phyloP scores from a whole-genome alignment of 2,113 vertebrate genomes.

The Bungarus multicinctus region DNA sequence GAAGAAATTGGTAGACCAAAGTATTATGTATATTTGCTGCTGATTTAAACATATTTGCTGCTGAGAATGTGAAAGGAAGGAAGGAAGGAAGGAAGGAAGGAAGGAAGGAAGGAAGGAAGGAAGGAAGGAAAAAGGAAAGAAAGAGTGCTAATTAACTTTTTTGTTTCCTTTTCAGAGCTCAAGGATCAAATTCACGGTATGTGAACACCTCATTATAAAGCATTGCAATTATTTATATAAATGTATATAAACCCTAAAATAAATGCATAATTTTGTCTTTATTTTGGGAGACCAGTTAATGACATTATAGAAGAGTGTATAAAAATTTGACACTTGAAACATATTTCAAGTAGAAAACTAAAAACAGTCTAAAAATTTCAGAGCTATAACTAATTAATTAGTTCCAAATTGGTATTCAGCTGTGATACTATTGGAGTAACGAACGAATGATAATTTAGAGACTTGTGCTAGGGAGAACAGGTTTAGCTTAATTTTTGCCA shows the following conservation, averaged over 20 bases:
- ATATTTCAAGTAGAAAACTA: neutral
- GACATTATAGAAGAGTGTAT: neutral
- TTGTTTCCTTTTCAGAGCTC: conserved; percentile 6
- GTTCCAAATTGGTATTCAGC: neutral
- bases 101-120: neutral
- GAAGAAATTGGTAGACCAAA: neutral
- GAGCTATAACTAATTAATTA: neutral
- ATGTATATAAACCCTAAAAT: neutral
- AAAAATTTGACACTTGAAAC: neutral
- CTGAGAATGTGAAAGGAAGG: neutral
- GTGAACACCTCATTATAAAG: neutral
- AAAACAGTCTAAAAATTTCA: neutral
- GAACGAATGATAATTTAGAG: neutral
- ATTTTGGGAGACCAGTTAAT: neutral
- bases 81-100: too few relatives aligned
- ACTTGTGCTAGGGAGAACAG: neutral
- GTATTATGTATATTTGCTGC: neutral
- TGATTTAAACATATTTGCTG: neutral
- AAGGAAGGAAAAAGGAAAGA: neutral
- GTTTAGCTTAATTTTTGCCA: neutral
- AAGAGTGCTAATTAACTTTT: neutral
- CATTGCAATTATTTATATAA: neutral
- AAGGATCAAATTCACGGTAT: conserved; percentile 13
- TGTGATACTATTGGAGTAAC: neutral
- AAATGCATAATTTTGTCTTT: neutral